phyloP scores from a whole-genome alignment of 2,888 invertebrate genomes.

The Antheraea yamamai region DNA sequence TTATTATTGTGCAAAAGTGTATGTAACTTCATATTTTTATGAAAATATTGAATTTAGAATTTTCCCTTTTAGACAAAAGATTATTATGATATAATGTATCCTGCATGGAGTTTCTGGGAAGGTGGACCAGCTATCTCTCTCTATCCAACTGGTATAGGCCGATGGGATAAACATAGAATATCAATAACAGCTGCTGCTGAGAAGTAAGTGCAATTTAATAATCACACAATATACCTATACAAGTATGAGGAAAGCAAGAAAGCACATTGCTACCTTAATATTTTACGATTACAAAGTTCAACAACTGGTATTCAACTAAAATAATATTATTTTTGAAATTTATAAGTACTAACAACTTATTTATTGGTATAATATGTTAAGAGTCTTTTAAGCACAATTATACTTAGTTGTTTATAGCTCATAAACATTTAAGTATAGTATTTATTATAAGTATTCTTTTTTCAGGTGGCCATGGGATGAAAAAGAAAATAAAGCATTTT shows the following conservation, averaged over 20 bases:
- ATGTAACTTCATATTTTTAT: neutral
- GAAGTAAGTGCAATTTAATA: constrained; percentile 55
- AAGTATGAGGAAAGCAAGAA: neutral
- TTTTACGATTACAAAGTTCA: too few species aligned
- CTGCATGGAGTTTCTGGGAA: constrained; percentile 99
- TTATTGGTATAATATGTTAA: too few species aligned
- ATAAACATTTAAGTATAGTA: neutral
- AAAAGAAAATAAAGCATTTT: constrained; percentile 89
- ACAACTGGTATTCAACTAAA: too few species aligned
- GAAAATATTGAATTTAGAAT: neutral
- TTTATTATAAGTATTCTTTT: constrained; percentile 11
- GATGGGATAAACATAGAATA: constrained; percentile 93
- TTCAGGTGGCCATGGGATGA: constrained; percentile 86
- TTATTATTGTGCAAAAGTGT: neutral
- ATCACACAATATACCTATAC: neutral
- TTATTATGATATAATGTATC: constrained; percentile 95
- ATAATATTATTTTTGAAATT: too few species aligned
- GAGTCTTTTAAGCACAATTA: too few species aligned
- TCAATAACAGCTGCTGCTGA: constrained; percentile 85
- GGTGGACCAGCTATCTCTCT: constrained; percentile 97
- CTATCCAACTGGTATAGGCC: constrained; percentile 95
- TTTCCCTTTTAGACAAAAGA: constrained; percentile 81
- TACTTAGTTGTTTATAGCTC: neutral
- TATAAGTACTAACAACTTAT: too few species aligned
- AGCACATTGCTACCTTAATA: too few species aligned